These are phyloP conservation scores for Lutraria rhynchaena DNA, from an alignment of 1,140 invertebrate species.

Conservation along the genomic window DNA sequence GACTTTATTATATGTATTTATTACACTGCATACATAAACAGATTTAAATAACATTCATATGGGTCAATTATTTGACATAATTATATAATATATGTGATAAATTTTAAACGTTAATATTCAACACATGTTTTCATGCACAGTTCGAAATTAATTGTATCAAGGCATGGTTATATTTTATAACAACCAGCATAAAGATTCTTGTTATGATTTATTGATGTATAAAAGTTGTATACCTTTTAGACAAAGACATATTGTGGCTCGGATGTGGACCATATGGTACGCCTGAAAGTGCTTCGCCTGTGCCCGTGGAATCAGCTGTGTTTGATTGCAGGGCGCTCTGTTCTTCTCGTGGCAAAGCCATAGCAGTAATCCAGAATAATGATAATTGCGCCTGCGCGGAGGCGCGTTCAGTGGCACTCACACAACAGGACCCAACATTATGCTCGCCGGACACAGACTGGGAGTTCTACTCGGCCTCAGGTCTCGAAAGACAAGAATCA, in stretches of 20 bases:
- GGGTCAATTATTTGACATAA: too few relatives aligned
- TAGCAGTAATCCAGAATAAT: neutral
- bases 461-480: slow-evolving; percentile 48
- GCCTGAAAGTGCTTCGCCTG: neutral
- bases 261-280: slow-evolving; percentile 1
- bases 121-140: too few relatives aligned
- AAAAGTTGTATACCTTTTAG: slow-evolving; percentile 5
- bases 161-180: too few relatives aligned
- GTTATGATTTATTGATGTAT: too few relatives aligned
- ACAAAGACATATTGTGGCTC: slow-evolving; percentile 22
- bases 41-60: too few relatives aligned
- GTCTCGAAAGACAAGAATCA: slow-evolving; percentile 35
- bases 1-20: too few relatives aligned
- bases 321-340: slow-evolving; percentile 23
- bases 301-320: slow-evolving; percentile 5
- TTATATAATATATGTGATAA: too few relatives aligned
- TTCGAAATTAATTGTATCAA: too few relatives aligned
- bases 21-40: too few relatives aligned
- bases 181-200: too few relatives aligned
- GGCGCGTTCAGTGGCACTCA: neutral
- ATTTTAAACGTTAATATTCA: too few relatives aligned
- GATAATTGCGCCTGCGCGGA: slow-evolving; percentile 26
- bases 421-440: neutral
- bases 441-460: slow-evolving; percentile 19
- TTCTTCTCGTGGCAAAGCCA: slow-evolving; percentile 12